These are phyloP conservation scores for Hetaerina americana DNA, from an alignment of 1,140 invertebrate species.

Conservation along the genomic window DNA sequence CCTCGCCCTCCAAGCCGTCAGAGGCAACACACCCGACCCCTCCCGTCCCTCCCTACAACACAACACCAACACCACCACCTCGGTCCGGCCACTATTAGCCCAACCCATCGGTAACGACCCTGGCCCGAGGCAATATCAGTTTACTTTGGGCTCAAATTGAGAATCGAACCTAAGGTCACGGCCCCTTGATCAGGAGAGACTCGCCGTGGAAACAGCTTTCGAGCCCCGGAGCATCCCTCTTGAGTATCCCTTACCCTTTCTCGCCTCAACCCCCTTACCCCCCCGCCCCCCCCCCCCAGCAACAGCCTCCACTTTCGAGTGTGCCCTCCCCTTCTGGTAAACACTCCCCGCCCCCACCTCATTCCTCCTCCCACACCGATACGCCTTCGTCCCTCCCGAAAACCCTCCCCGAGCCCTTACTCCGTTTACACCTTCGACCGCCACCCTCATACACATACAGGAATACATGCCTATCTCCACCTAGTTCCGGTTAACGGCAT, in stretches of 20 bases:
- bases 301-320: too few relatives aligned
- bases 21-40: neutral
- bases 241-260: neutral
- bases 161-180: neutral
- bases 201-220: too few relatives aligned
- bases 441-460: too few relatives aligned
- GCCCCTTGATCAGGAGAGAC: neutral
- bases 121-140: neutral
- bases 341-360: neutral
- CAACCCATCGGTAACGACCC: neutral
- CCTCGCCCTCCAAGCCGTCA: neutral
- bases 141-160: neutral
- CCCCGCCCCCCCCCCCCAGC: neutral
- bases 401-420: too few relatives aligned
- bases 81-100: neutral
- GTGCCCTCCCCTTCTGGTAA: neutral
- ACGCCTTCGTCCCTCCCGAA: too few relatives aligned
- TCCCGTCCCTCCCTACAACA: neutral
- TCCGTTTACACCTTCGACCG: too few relatives aligned
- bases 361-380: too few relatives aligned
- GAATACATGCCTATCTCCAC: too few relatives aligned
- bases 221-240: too few relatives aligned
- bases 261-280: neutral
- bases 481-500: too few relatives aligned
- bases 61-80: neutral